These are phyloP conservation scores for Nipponacmea schrenckii DNA, from an alignment of 2,888 invertebrate species.

Conservation along the genomic window DNA sequence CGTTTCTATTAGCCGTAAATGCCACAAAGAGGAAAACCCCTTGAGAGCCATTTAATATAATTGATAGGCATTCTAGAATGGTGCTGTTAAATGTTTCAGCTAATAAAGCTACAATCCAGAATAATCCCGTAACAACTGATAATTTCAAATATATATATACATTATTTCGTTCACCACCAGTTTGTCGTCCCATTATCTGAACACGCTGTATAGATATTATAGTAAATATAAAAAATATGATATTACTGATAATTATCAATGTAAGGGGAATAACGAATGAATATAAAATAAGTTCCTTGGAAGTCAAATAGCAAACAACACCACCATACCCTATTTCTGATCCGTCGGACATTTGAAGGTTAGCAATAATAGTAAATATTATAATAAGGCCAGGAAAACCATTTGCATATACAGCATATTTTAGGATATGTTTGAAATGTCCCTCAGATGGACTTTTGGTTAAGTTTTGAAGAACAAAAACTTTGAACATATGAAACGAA, in stretches of 20 bases:
- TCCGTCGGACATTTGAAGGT: conserved; percentile 11
- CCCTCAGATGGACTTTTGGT: not conserved
- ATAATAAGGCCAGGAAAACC: conserved; percentile 1
- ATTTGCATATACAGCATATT: conserved; percentile 15
- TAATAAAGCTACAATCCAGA: conserved; percentile 48
- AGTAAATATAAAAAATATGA: conserved; percentile 37
- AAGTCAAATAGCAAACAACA: conserved; percentile 29
- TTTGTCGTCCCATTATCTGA: conserved; percentile 15
- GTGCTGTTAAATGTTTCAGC: conserved; percentile 38
- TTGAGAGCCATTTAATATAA: conserved; percentile 42
- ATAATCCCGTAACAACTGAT: conserved; percentile 45
- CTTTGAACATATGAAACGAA: conserved; percentile 41
- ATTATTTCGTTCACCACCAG: conserved; percentile 30
- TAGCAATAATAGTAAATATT: conserved; percentile 11
- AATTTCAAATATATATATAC: conserved; percentile 43
- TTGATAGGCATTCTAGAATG: conserved; percentile 38
- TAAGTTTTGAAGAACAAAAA: conserved; percentile 27
- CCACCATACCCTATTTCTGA: conserved; percentile 33
- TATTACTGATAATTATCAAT: conserved; percentile 36
- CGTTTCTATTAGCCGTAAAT: conserved; percentile 39
- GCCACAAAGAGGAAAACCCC: conserved; percentile 48
- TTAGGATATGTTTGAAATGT: conserved; percentile 1
- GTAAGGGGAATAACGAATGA: conserved; percentile 41
- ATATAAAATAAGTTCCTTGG: conserved; percentile 22
- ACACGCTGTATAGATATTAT: conserved; percentile 32